Evolutionary conservation across 2,113 vertebrate species (phyloP).

Genomic region (Hylia prasina): DNA sequence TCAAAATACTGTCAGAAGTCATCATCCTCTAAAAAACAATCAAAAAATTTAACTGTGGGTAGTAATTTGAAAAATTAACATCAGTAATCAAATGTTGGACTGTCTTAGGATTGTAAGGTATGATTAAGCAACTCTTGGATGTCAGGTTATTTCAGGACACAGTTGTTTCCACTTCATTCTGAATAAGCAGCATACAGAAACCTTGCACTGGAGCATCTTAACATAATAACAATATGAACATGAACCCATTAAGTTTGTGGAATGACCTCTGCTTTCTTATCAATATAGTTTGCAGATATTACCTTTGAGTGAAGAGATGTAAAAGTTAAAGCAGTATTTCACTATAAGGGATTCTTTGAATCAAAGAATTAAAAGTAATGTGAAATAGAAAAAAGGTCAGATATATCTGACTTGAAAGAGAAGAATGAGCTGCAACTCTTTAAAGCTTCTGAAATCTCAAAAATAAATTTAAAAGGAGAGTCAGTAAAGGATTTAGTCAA

Average conservation of each 20-base stretch:
- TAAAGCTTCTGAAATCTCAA: not conserved
- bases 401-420: not conserved
- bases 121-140: not conserved
- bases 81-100: not conserved
- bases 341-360: not conserved
- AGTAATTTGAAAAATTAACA: constrained; percentile 10
- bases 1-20: not conserved
- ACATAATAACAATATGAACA: not conserved
- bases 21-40: not conserved
- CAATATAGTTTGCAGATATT: not conserved
- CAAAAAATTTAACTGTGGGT: not conserved
- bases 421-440: not conserved
- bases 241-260: not conserved
- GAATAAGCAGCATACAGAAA: not conserved
- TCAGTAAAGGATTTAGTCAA: not conserved
- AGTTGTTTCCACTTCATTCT: not conserved
- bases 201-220: not conserved
- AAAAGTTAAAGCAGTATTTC: not conserved
- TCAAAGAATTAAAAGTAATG: not conserved
- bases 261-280: not conserved
- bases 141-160: not conserved
- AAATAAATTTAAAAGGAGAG: not conserved
- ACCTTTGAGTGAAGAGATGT: not conserved
- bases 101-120: not conserved
- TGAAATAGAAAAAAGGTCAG: not conserved